phyloP scores from a whole-genome alignment of 2,888 invertebrate genomes.

The Acleris cristana region DNA sequence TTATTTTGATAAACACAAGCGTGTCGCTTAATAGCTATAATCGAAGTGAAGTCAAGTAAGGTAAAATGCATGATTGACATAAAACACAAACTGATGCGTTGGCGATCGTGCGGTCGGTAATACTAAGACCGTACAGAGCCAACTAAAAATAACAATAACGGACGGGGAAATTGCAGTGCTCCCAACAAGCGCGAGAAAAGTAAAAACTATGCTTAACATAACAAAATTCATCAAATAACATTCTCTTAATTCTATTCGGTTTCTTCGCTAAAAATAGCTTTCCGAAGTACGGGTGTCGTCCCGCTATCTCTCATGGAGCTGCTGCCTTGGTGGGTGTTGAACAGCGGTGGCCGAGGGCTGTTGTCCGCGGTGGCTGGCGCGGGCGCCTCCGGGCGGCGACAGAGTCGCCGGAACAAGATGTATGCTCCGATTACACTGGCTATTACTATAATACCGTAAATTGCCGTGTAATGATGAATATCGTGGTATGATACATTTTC shows the following conservation, averaged over 20 bases:
- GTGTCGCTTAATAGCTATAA: too few relatives aligned
- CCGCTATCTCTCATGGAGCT: background rate
- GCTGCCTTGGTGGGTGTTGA: background rate
- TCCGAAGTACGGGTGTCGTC: background rate
- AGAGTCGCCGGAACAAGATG: background rate
- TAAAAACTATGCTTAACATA: background rate
- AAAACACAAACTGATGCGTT: too few relatives aligned
- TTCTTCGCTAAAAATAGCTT: background rate
- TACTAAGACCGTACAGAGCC: too few relatives aligned
- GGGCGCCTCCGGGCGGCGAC: background rate
- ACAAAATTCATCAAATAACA: background rate
- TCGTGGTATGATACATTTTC: conserved; percentile 3
- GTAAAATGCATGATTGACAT: too few relatives aligned
- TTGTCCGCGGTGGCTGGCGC: background rate
- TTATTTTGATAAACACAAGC: too few relatives aligned
- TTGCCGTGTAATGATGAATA: background rate
- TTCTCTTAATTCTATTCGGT: background rate
- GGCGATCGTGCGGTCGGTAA: too few relatives aligned
- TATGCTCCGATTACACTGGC: background rate
- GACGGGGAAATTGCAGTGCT: too few relatives aligned
- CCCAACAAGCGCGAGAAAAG: background rate
- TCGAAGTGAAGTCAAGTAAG: too few relatives aligned
- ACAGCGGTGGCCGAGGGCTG: background rate
- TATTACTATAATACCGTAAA: background rate
- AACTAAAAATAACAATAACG: too few relatives aligned